Conservation (phyloP, 2,888 invertebrate genomes). For the Dryobotodes eremita region DNA sequence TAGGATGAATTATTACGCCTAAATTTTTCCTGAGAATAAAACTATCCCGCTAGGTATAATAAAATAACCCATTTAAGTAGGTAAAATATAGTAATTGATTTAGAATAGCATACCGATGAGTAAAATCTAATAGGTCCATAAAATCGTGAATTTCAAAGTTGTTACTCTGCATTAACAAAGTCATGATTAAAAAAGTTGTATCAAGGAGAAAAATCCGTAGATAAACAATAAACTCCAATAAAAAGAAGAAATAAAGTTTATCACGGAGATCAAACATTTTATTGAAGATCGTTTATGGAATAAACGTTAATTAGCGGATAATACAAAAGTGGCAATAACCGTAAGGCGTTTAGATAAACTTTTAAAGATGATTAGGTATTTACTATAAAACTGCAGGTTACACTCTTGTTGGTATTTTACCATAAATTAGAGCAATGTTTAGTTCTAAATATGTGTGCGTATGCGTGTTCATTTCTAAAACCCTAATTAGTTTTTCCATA, state of each 20-base stretch:
- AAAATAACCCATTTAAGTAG: background rate
- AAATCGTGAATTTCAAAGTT: background rate
- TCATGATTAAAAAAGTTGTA: background rate
- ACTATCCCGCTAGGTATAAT: background rate
- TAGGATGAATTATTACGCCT: background rate
- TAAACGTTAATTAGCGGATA: background rate
- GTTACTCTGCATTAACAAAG: background rate
- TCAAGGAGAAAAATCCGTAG: background rate
- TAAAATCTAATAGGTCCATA: background rate
- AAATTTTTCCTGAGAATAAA: background rate
- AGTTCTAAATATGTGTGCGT: background rate
- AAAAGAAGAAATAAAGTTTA: background rate
- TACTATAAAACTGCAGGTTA: background rate
- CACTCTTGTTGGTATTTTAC: too few relatives aligned
- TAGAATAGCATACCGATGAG: background rate
- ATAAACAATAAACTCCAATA: background rate
- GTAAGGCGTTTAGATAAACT: background rate
- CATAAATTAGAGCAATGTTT: background rate
- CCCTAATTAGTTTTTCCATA: background rate
- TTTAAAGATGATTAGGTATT: background rate
- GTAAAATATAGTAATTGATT: background rate
- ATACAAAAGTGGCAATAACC: slow-evolving; percentile 4
- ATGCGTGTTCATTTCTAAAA: background rate
- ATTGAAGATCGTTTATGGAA: background rate
- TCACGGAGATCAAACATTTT: too few relatives aligned